A percentile compares a stretch with the other conserved stretches of the same genome.
Evolutionary conservation across 2,888 invertebrate species (phyloP).

Genomic region (Synergus itoensis): DNA sequence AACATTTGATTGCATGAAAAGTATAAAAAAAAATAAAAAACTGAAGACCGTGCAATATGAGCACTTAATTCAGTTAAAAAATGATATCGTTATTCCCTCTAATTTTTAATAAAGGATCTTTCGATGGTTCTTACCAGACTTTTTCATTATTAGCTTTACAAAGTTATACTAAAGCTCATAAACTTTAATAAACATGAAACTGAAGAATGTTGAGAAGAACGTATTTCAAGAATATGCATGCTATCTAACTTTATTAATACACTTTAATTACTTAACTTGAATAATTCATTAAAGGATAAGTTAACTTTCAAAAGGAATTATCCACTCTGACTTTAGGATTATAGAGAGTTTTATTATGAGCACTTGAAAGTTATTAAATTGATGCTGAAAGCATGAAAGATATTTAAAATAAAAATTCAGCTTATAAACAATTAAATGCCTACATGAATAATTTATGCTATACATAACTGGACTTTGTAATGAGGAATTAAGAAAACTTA

Average conservation of each 20-base stretch:
- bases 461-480: neutral
- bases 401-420: too few species aligned
- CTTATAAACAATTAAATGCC: neutral
- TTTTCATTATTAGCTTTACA: neutral
- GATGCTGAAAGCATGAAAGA: neutral
- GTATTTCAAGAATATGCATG: neutral
- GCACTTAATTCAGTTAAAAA: neutral
- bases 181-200: neutral
- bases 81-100: neutral
- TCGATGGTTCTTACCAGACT: neutral
- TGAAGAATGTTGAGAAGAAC: neutral
- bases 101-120: neutral
- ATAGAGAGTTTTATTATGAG: neutral
- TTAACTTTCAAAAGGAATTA: neutral
- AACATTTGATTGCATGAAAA: neutral
- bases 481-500: neutral
- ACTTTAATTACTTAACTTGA: neutral
- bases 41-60: neutral
- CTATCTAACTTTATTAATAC: neutral
- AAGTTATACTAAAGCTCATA: neutral
- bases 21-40: neutral
- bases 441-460: neutral
- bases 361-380: slow-evolving; percentile 16
- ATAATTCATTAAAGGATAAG: neutral
- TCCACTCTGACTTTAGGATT: neutral